Evolutionary conservation across 2,113 vertebrate genomes (phyloP), one percentile per base, ranked within the genome.

Genomic region (Etheostoma spectabile): DNA sequence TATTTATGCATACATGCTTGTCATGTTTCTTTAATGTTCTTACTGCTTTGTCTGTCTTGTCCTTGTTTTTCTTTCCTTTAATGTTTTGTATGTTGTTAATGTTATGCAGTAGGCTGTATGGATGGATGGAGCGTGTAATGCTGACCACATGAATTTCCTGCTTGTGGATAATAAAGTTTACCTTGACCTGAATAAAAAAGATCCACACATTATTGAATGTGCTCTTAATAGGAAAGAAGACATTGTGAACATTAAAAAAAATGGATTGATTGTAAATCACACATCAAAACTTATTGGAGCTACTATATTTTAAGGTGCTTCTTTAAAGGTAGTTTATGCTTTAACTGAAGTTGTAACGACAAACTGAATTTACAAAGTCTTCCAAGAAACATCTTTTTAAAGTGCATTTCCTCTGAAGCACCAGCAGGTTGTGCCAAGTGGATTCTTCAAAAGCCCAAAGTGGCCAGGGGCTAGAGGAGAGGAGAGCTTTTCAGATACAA

Each of bases 371-470:
- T 5, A 13, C 0, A 33, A 6, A 59, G 24, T 49, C 13, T 5
- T 60, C 30, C 14, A 35, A 46, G 35, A 24, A 56, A 53, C 27
- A 18, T 56, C 1, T 60, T 22, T 21, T 45, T 24, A 18, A 61
- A 30, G 18, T 51, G 49, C 59, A 80, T 16, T 19, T 59, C 51
- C 21, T 5, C 11, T 18, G 14, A 48, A 66, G 21, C 53, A 62
- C 77, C 83, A 77, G 60, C 48, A 80, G 77, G 77, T 0, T 22
- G 59, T 16, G 52, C 30, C 10, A 56, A 12, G 16, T 8, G 4
- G 7, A 51, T 3, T 45, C 16, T 45, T 19, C 0, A 38, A 18
- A 27, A 2, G 10, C 8, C 62, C 55, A 48, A 4, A 14, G 5
- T 19, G n/a, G 35, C 6, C 22, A 71, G 10, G n/a, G 24, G 45